Conservation (phyloP, 2,888 invertebrate genomes). For the Drosophila phalerata region DNA sequence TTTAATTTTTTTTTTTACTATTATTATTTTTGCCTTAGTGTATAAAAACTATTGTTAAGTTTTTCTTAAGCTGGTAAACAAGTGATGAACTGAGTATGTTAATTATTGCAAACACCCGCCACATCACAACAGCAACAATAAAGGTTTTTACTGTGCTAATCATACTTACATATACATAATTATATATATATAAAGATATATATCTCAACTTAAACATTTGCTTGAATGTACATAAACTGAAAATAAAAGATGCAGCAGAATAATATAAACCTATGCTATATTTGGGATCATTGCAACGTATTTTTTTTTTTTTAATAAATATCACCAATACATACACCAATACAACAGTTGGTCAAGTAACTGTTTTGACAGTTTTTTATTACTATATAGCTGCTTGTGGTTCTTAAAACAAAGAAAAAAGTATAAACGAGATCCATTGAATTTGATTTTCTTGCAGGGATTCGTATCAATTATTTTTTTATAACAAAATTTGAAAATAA, state of each 20-base stretch:
- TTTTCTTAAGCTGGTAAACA: conserved; percentile 4
- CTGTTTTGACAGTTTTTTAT: no score
- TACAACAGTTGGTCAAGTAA: no score
- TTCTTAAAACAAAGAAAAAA: no score
- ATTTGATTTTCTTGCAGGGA: no score
- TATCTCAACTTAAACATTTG: background rate
- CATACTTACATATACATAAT: background rate
- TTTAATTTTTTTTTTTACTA: background rate
- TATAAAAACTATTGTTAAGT: conserved; percentile 29
- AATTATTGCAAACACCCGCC: background rate
- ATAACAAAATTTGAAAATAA: no score
- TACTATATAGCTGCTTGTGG: no score
- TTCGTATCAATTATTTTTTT: no score
- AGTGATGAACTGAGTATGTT: conserved; percentile 3
- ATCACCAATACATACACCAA: no score
- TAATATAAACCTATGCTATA: no score
- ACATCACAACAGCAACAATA: background rate
- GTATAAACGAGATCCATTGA: no score
- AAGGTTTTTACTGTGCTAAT: background rate
- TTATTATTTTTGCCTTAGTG: background rate
- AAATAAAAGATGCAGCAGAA: conserved; percentile 3
- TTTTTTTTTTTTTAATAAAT: no score
- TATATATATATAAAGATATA: background rate
- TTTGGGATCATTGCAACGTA: no score
- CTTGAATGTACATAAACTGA: background rate